Base-by-base conservation (phyloP, 2,797 vertebrate species). In the Falco biarmicus region DNA sequence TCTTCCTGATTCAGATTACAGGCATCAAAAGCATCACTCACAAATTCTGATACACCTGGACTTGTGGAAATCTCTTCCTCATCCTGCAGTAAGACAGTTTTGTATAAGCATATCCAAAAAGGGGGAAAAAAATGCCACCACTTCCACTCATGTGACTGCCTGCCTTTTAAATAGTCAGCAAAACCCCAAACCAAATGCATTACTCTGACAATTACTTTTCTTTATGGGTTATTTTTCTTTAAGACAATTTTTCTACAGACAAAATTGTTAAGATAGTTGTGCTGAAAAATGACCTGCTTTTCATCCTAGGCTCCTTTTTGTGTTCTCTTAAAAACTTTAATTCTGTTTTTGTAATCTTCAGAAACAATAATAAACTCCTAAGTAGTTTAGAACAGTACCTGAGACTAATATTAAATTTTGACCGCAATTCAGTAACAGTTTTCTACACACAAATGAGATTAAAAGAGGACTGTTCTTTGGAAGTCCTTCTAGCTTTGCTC, bases 1-100 rank as follows among this genome's bases (percentile, higher is more conserved):
- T 99, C 99, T 89, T 99, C 99, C 74, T 99, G 99, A 97, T 99
- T 98, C 85, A 99, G 98, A 95, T 97, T 98, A 50, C 98, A 98
- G 4, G 98, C 97, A 96, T 99, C 99, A 10, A 99, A 99, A 41
- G 99, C 99, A 21, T 99, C 99, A 41, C 99, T 99, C 93, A 99
- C 99, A 96, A 99, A 99, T 96, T 99, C 99, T 3, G 99, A 99
- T 60, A 99, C 99, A 13, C 99, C 99, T 2, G 99, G 99, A 95
- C 99, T 99, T 31, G 99, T 99, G 21, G 99, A 99, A 94, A 99
- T 99, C 94, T 99, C 99, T 80, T 99, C 99, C 59, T 99, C 99
- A 2, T 99, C 99, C 95, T 99, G 98, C 66, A 97, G 96, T 17
- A 89, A 91, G 64, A 95, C 8, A 90, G 25, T 82, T 93, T 39